Evolutionary conservation across 2,797 vertebrate species (phyloP), one percentile per base, ranked within the genome.

Genomic region (Cichlasoma orientale): DNA sequence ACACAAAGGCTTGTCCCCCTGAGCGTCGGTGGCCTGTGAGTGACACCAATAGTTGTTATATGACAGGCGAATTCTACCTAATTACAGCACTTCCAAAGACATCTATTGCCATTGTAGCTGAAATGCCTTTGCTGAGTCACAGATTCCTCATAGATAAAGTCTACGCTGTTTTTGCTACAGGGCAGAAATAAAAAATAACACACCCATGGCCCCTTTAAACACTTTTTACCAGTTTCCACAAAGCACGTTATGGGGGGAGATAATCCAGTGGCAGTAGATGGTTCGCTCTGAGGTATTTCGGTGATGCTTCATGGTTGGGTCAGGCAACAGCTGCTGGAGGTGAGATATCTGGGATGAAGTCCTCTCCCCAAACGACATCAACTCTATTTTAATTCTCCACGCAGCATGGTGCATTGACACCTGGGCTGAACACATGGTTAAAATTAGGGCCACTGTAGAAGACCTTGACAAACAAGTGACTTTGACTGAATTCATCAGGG

Each of bases 401-500:
- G 8, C 92, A 83, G 92, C 88, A 36, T 73, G 91, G 78, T 18
- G 80, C 88, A 73, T 82, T 79, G 87, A 91, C 93, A 94, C 90
- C 92, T 88, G 90, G 87, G 87, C 82, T 58, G 73, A 88, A 88
- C 82, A 87, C 87, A 80, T 70, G 77, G 92, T 70, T 90, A 88
- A 88, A 93, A 92, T 91, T 86, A 90, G 88, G 87, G 88, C 82
- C 88, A 82, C 89, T 87, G 85, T 72, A 86, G 87, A 89, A 82
- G 91, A 92, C 93, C 91, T 92, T 92, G 90, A 93, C 87, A 88
- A 93, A 90, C 82, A 81, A 90, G 86, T 90, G 88, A 93, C 91
- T 93, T 92, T 93, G 91, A 92, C 80, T 85, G 89, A 82, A 87
- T 91, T 83, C 71, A 88, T 83, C 86, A 68, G 55, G 72, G 47